Evolutionary conservation across 2,797 vertebrate genomes (phyloP).

Genomic region (Bovichtus variegatus): DNA sequence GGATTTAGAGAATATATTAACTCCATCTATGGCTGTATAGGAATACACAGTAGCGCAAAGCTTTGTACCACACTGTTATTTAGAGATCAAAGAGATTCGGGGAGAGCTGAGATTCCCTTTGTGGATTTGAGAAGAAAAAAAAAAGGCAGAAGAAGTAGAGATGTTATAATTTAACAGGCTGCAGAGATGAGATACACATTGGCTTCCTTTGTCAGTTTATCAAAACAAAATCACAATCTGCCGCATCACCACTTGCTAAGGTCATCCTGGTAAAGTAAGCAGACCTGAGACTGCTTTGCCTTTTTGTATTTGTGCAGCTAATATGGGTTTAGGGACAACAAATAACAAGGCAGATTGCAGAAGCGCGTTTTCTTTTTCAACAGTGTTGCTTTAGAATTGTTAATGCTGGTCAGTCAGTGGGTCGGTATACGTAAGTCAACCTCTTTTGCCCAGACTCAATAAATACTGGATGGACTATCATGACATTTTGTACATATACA

Average conservation of each 20-base stretch:
- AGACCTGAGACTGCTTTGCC: not conserved
- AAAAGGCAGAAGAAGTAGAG: slow-evolving; percentile 31
- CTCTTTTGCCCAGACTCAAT: not conserved
- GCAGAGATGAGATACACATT: slow-evolving; percentile 49
- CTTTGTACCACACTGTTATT: slow-evolving; percentile 57
- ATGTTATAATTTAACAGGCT: slow-evolving; percentile 61
- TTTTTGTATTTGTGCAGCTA: not conserved
- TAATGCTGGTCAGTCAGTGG: not conserved
- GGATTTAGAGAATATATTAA: slow-evolving; percentile 57
- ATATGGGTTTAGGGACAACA: not conserved
- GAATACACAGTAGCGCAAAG: slow-evolving; percentile 33
- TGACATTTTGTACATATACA: not conserved
- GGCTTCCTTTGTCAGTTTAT: slow-evolving; percentile 58
- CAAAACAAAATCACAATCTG: slow-evolving; percentile 60
- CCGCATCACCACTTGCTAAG: slow-evolving; percentile 47
- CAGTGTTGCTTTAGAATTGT: no score
- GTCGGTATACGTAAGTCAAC: not conserved
- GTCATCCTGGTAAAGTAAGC: slow-evolving; percentile 28
- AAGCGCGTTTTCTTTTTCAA: not conserved
- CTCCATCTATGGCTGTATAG: slow-evolving; percentile 7
- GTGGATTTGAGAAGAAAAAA: slow-evolving; percentile 41
- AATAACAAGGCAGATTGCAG: not conserved
- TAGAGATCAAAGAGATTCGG: slow-evolving; percentile 71
- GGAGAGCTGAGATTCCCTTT: slow-evolving; percentile 56
- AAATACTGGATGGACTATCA: not conserved